phyloP scores from a whole-genome alignment of 2,888 invertebrate genomes.

The Cynaeus angustus region DNA sequence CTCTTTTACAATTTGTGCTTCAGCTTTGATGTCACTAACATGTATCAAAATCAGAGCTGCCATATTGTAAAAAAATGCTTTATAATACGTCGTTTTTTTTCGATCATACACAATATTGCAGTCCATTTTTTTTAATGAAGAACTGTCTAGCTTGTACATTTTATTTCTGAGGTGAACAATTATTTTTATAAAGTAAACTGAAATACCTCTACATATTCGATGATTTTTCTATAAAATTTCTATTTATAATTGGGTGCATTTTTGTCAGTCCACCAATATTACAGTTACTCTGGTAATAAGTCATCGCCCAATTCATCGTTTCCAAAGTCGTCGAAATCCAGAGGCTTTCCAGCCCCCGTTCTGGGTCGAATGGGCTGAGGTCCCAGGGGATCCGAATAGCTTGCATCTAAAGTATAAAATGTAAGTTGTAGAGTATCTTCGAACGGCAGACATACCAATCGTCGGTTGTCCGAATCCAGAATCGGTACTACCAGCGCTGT shows the following conservation, averaged over 20 bases:
- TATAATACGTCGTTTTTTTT: too few relatives aligned
- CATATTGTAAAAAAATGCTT: too few relatives aligned
- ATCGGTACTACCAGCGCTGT: slow-evolving; percentile 68
- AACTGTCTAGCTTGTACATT: slow-evolving; percentile 11
- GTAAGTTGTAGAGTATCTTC: too few relatives aligned
- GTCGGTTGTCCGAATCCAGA: slow-evolving; percentile 66
- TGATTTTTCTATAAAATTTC: slow-evolving; percentile 17
- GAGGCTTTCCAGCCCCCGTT: slow-evolving; percentile 74
- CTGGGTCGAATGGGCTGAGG: slow-evolving; percentile 75
- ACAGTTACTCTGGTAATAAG: slow-evolving; percentile 80
- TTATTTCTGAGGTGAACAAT: slow-evolving; percentile 31
- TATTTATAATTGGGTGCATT: slow-evolving; percentile 10
- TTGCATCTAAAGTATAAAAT: slow-evolving; percentile 68
- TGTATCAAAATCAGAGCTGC: too few relatives aligned
- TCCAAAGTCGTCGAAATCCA: slow-evolving; percentile 79
- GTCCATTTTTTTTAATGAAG: slow-evolving; percentile 6
- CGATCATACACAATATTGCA: too few relatives aligned
- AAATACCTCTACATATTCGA: slow-evolving; percentile 24
- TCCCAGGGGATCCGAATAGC: slow-evolving; percentile 75
- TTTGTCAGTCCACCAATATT: not conserved
- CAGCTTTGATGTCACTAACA: too few relatives aligned
- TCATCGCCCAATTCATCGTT: slow-evolving; percentile 85
- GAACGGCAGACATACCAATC: slow-evolving; percentile 50
- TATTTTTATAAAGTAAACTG: slow-evolving; percentile 33
- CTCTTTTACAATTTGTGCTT: too few relatives aligned